Base-by-base conservation (phyloP, 1,140 invertebrate genomes). In the Aphis gossypii region DNA sequence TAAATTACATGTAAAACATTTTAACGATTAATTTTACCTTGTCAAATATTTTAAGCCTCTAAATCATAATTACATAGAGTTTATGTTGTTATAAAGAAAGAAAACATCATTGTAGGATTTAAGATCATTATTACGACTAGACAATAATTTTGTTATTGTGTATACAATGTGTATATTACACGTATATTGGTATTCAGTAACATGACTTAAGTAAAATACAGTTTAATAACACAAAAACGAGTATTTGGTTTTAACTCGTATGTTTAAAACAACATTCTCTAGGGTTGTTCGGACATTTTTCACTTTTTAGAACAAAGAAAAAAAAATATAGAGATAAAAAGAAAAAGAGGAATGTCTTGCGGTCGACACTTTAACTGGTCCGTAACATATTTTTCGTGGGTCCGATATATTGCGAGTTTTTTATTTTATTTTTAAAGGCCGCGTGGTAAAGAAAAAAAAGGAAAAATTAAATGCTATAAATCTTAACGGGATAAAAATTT, bases 291-390 rank as follows among this genome's bases (percentile, higher is more conserved):
- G 2, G 23, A 83, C 91, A 92, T 92, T 83, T 92, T 92, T 92
- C 91, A 54, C 91, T 83, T 92, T 83, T 83, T 48, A 92, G 68
- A 92, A 92, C 91, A 83, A 92, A 83, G 44, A 84, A 92, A 92
- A 82, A 92, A 51, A 84, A 35, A 76, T 76, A 76, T 46, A 82
- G 21, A 91, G 68, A 91, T 91, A 91, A 91, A 82, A 76, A 76
- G 38, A 48, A 92, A 51, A 92, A 82, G 46, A 92, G 21, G 46
- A 92, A 92, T 92, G 68, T 92, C 76, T 92, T 92, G 91, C 91
- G 91, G 91, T 92, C 91, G 91, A 92, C 91, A 82, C 68, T 92
- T 92, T 92, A 92, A 92, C 91, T 92, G 91, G 76, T 83, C 68
- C 46, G 91, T 83, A 92, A 92, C 91, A 92, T 92, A 92, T 92